phyloP scores from a whole-genome alignment of 2,888 invertebrate genomes.

The Zaprionus lineosus region DNA sequence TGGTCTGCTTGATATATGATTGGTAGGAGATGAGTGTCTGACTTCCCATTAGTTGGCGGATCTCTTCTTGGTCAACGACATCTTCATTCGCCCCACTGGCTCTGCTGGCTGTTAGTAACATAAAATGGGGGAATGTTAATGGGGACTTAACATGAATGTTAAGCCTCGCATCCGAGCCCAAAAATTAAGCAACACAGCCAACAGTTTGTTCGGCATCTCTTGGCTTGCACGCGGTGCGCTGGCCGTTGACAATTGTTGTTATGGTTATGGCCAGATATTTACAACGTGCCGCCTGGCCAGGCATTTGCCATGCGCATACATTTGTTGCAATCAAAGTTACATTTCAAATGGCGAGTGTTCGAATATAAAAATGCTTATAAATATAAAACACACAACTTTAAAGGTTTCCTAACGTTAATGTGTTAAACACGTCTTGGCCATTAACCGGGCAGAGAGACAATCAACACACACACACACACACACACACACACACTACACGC shows the following conservation, averaged over 20 bases:
- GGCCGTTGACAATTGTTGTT: slow-evolving; percentile 63
- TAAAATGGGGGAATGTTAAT: too few species aligned
- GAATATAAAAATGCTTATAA: slow-evolving; percentile 53
- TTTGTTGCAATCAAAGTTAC: slow-evolving; percentile 35
- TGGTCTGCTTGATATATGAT: too few species aligned
- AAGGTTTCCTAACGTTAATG: slow-evolving; percentile 63
- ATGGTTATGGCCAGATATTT: slow-evolving; percentile 40
- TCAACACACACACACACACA: slow-evolving; percentile 10
- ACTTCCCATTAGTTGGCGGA: too few species aligned
- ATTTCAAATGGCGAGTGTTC: slow-evolving; percentile 42
- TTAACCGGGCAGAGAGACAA: slow-evolving; percentile 37
- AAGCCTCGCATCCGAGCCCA: too few species aligned
- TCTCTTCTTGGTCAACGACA: too few species aligned
- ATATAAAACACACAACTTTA: slow-evolving; percentile 58
- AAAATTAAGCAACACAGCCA: too few species aligned
- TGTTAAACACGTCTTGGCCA: slow-evolving; percentile 75
- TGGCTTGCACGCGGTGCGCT: too few species aligned
- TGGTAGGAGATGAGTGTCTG: too few species aligned
- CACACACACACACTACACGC: not conserved
- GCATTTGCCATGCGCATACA: slow-evolving; percentile 25
- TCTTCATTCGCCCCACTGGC: too few species aligned
- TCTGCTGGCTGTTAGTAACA: too few species aligned
- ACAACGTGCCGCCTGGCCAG: slow-evolving; percentile 22
- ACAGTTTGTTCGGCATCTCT: too few species aligned
- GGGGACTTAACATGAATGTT: too few species aligned